phyloP scores from a whole-genome alignment of 2,113 vertebrate species.

The Alouatta palliata region DNA sequence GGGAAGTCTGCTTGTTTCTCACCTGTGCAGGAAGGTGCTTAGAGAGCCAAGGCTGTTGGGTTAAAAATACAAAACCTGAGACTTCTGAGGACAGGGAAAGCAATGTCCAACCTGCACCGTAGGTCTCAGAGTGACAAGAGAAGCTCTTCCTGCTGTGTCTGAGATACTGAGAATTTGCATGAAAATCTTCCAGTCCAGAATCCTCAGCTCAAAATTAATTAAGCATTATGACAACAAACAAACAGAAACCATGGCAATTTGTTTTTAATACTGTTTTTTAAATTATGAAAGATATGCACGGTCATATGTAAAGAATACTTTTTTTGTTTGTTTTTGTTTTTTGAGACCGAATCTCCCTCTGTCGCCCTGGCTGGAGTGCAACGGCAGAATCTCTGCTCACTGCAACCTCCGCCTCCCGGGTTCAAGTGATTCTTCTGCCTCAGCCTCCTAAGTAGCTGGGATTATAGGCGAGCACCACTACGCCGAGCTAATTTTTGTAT shows the following conservation, averaged over 20 bases:
- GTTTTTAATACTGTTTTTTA: neutral
- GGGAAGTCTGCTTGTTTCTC: neutral
- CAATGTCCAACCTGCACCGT: accelerated
- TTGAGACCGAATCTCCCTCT: too few species aligned
- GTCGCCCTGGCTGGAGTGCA: too few species aligned
- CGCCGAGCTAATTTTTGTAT: too few species aligned
- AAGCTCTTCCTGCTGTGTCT: neutral
- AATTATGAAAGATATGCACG: neutral
- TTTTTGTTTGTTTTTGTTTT: neutral
- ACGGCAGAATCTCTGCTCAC: too few species aligned
- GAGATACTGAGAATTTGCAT: neutral
- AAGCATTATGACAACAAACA: neutral
- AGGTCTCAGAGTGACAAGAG: neutral
- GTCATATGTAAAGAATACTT: neutral
- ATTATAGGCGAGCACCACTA: too few species aligned
- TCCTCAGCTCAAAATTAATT: neutral
- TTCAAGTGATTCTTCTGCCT: too few species aligned
- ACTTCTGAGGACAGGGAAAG: neutral
- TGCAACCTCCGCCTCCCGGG: too few species aligned
- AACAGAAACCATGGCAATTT: neutral
- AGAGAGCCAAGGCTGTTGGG: neutral
- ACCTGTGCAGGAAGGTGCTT: neutral
- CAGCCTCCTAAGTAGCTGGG: too few species aligned
- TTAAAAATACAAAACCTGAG: neutral
- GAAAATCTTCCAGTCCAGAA: neutral